Conservation (phyloP, 2,888 invertebrate genomes). For the Lithosia quadra region DNA sequence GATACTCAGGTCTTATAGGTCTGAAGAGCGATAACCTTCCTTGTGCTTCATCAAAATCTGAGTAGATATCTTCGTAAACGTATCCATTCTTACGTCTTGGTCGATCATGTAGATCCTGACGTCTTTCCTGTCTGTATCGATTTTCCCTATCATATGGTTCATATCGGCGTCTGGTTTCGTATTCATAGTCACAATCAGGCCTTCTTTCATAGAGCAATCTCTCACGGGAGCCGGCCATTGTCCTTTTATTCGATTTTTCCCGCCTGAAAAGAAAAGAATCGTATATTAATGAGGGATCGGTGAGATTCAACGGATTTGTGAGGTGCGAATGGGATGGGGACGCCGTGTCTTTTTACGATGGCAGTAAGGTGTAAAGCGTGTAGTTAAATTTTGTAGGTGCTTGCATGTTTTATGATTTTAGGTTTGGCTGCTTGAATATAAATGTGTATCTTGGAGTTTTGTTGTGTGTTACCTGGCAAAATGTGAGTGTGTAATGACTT, state of each 20-base stretch:
- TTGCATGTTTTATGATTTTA: slow-evolving; percentile 8
- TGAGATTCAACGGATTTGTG: slow-evolving; percentile 52
- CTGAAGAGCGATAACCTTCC: slow-evolving; percentile 80
- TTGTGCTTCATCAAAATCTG: slow-evolving; percentile 83
- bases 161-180: slow-evolving; percentile 66
- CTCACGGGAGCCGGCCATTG: slow-evolving; percentile 82
- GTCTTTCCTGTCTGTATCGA: slow-evolving; percentile 62
- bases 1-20: slow-evolving; percentile 82
- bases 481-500: no score
- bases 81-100: slow-evolving; percentile 80
- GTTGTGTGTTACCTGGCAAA: background rate
- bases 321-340: slow-evolving; percentile 31
- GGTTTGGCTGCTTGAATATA: background rate
- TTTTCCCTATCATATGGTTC: slow-evolving; percentile 57
- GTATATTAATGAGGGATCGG: slow-evolving; percentile 58
- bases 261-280: slow-evolving; percentile 67
- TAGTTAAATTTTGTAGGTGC: slow-evolving; percentile 33
- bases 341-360: slow-evolving; percentile 38
- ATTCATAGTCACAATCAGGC: slow-evolving; percentile 68
- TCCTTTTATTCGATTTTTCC: slow-evolving; percentile 63
- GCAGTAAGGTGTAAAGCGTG: slow-evolving; percentile 31
- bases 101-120: slow-evolving; percentile 53
- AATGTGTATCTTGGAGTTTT: background rate
- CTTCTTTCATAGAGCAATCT: slow-evolving; percentile 77
- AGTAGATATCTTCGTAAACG: slow-evolving; percentile 84